Evolutionary conservation across 2,113 vertebrate species (phyloP).

Genomic region (Leiothrix lutea): DNA sequence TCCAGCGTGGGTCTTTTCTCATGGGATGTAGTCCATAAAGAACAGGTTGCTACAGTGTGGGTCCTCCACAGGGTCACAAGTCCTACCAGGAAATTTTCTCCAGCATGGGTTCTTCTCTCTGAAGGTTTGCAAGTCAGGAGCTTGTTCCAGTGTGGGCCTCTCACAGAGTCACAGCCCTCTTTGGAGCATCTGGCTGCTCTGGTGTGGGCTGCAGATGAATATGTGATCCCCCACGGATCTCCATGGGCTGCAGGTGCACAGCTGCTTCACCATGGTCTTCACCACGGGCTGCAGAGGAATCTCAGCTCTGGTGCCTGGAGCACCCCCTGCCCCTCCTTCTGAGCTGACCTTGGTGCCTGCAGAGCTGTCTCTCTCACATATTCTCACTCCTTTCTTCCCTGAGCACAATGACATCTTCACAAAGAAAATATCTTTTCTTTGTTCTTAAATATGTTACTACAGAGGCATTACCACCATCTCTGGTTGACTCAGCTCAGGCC

Average conservation of each 20-base stretch:
- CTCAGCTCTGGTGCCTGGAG: not conserved
- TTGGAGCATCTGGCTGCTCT: not conserved
- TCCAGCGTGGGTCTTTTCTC: not conserved
- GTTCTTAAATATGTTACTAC: not conserved
- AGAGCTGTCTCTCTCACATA: not conserved
- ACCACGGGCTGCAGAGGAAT: fast-evolving
- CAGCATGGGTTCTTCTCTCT: not conserved
- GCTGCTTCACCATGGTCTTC: not conserved
- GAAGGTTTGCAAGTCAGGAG: not conserved
- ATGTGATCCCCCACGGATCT: not conserved
- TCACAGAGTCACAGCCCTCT: fast-evolving
- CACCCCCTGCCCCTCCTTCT: not conserved
- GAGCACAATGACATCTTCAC: not conserved
- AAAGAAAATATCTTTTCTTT: not conserved
- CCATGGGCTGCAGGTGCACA: not conserved
- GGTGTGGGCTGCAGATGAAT: not conserved
- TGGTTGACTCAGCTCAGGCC: not conserved
- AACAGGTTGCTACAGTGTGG: not conserved
- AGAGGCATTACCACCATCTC: not conserved
- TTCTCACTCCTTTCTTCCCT: not conserved
- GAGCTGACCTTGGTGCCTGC: not conserved
- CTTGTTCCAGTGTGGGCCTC: not conserved
- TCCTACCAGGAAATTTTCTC: not conserved
- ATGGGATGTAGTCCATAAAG: not conserved
- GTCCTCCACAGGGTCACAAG: not conserved